Evolutionary conservation across 2,888 invertebrate genomes (phyloP).

Genomic region (Nephrotoma appendiculata): DNA sequence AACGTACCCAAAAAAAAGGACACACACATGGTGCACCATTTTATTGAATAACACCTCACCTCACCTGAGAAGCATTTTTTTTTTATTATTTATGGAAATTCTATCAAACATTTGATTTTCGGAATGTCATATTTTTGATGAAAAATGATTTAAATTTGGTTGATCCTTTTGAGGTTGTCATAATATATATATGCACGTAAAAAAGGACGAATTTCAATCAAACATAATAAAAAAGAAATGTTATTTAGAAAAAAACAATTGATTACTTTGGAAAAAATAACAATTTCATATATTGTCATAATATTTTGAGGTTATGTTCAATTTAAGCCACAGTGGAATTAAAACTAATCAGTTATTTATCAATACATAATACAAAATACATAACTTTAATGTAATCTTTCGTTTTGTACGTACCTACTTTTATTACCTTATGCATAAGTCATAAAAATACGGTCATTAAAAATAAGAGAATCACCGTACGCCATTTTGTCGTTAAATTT

Average conservation of each 20-base stretch:
- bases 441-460: not conserved
- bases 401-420: not conserved
- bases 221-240: not conserved
- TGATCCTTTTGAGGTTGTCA: not conserved
- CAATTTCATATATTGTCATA: not conserved
- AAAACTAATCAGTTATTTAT: not conserved
- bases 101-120: not conserved
- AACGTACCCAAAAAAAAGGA: not conserved
- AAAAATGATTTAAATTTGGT: not conserved
- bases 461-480: not conserved
- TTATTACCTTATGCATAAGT: not conserved
- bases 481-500: not conserved
- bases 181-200: not conserved
- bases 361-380: not conserved
- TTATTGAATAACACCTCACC: not conserved
- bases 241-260: not conserved
- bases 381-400: not conserved
- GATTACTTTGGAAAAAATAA: not conserved
- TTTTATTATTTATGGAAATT: not conserved
- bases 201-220: not conserved
- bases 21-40: not conserved
- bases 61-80: not conserved
- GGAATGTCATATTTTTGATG: not conserved
- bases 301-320: not conserved
- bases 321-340: not conserved